Evolutionary conservation across 2,888 invertebrate genomes (phyloP), one percentile per base, ranked within the genome.

Genomic region (Drosophila recens): DNA sequence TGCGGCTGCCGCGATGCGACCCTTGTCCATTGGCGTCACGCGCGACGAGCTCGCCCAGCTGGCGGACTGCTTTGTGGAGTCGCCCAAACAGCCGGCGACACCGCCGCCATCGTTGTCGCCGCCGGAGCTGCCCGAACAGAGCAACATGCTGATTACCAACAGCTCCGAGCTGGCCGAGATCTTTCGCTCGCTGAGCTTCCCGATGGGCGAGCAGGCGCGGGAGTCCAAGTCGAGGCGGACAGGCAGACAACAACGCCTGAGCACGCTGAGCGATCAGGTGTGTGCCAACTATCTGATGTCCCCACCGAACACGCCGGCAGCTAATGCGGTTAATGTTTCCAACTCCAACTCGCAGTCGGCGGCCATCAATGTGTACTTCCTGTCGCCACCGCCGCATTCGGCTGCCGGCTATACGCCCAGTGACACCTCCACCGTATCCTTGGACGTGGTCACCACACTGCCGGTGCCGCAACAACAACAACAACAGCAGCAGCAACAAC

Each of bases 351-450:
- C 83, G 11, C 90, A 76, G 62, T 68, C 90, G 67, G 80, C 90
- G 54, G 82, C 90, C 72, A 90, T 92, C 71, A 92, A 91, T 72
- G 93, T 93, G 33, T 93, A 92, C 84, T 92, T 92, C 80, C 88
- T 92, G 48, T 93, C 93, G 71, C 92, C 92, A 59, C 86, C 92
- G 66, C 86, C 90, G 52, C 90, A 90, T 34, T 72, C 90, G 17
- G 82, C 90, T 17, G 82, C 87, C 9, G 87, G 91, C 34, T 87
- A 86, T 10, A 74, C 87, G 62, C 81, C 89, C 46, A 93, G 93
- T 75, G 93, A 93, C 77, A 88, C 92, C 13, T 92, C 93, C 40
- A 93, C 93, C 15, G 90, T 93, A 59, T 93, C 93, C 11, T 75
- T 93, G 76, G 93, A 93, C 76, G 90, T 93, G 57, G 87, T 93